Percentiles rank a stretch among this genome's conserved stretches.
Evolutionary conservation across 2,113 vertebrate genomes (phyloP).

Genomic region (Hypocryptadius cinnamomeus): DNA sequence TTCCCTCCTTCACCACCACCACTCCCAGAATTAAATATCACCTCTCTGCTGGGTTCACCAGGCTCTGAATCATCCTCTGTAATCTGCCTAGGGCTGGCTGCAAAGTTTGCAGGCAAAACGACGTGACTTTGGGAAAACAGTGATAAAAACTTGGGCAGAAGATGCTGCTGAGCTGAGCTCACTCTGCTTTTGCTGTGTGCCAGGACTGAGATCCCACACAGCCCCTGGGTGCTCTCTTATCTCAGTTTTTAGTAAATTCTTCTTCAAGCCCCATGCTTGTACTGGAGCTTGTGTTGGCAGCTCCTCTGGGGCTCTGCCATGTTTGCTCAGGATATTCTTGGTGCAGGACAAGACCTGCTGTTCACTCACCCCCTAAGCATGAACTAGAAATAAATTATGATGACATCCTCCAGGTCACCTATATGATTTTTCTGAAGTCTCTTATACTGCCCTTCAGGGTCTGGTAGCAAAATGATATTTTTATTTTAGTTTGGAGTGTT

Average conservation of each 20-base stretch:
- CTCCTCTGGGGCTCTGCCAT: background rate
- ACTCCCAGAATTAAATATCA: background rate
- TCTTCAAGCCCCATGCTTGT: background rate
- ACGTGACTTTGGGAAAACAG: background rate
- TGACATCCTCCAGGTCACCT: background rate
- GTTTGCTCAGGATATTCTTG: background rate
- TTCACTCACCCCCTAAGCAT: background rate
- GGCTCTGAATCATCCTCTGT: background rate
- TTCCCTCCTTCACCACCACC: background rate
- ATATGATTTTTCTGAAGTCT: fast-evolving
- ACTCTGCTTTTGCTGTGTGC: background rate
- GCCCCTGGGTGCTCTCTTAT: background rate
- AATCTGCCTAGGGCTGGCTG: background rate
- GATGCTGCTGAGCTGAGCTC: background rate
- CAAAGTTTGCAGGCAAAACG: background rate
- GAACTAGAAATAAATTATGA: background rate
- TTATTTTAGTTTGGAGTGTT: background rate
- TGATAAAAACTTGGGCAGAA: background rate
- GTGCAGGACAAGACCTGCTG: background rate
- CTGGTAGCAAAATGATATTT: background rate
- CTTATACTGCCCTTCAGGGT: background rate
- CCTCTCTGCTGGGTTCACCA: background rate
- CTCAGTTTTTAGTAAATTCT: background rate
- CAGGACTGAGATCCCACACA: background rate
- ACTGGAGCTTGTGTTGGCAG: background rate